These are phyloP conservation scores for Chaenogobius annularis DNA, from an alignment of 2,113 vertebrate genomes.

Conservation along the genomic window DNA sequence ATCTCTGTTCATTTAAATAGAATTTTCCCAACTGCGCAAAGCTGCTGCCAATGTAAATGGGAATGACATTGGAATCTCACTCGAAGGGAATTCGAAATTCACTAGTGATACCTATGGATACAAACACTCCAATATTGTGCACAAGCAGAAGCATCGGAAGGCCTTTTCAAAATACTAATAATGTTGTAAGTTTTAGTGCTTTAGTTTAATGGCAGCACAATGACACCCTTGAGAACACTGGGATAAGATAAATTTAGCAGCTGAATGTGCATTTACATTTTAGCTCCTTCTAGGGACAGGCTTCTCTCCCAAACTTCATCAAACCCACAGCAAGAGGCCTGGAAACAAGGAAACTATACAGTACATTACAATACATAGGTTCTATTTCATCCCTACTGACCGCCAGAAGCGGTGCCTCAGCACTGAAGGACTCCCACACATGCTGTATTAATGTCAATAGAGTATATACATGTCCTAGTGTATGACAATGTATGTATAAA, in stretches of 20 bases:
- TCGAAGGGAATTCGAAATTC: background rate
- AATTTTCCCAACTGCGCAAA: background rate
- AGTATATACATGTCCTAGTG: no score
- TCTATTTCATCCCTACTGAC: no score
- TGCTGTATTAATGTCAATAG: no score
- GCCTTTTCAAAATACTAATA: background rate
- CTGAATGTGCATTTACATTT: conserved; percentile 1
- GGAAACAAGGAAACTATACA: background rate
- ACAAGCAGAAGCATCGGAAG: background rate
- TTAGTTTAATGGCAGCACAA: background rate
- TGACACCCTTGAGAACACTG: background rate
- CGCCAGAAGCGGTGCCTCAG: no score
- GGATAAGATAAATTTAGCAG: background rate
- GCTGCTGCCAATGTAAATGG: background rate
- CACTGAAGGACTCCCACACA: no score
- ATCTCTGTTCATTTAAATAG: background rate
- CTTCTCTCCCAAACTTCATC: background rate
- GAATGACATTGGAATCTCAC: conserved; percentile 4
- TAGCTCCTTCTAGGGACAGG: background rate
- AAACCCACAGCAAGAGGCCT: background rate
- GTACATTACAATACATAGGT: background rate
- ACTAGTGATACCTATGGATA: background rate
- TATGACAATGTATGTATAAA: no score
- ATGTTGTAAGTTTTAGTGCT: background rate
- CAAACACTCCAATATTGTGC: background rate